A percentile compares a stretch with the other conserved stretches of the same genome.
Conservation (phyloP, 2,113 vertebrate genomes). For the Sinocyclocheilus anophthalmus region DNA sequence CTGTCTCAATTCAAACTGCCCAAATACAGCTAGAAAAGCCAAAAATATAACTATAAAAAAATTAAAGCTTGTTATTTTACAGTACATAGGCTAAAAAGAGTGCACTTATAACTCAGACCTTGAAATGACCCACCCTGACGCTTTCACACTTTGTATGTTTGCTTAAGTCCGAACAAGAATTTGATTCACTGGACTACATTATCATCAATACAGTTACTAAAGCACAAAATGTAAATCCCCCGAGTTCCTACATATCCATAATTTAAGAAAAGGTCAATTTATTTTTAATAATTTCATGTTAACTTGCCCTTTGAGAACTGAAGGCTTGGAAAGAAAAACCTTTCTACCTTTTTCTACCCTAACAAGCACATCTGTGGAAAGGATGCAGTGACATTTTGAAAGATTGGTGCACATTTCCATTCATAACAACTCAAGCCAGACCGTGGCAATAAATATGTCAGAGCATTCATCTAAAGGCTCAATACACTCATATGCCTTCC, state of each 20-base stretch:
- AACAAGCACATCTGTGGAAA: slow-evolving; percentile 17
- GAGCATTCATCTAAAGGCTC: slow-evolving; percentile 5
- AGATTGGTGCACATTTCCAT: slow-evolving; percentile 4
- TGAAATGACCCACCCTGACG: not conserved
- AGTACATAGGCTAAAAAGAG: not conserved
- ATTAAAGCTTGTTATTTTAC: not conserved
- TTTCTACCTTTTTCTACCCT: not conserved
- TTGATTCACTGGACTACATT: not conserved
- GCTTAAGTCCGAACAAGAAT: slow-evolving; percentile 7
- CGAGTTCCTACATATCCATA: not conserved
- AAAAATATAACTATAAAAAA: not conserved
- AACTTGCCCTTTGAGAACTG: not conserved
- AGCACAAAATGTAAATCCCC: slow-evolving; percentile 5
- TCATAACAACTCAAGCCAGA: slow-evolving; percentile 17
- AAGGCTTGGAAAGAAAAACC: not conserved
- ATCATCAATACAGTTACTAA: not conserved
- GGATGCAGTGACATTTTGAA: not conserved
- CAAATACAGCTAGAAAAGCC: not conserved
- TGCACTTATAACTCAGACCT: not conserved
- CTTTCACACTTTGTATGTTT: slow-evolving; percentile 5
- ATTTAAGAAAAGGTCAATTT: not conserved
- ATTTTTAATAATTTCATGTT: slow-evolving; percentile 8
- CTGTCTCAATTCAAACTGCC: not conserved
- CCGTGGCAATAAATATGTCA: slow-evolving; percentile 19
- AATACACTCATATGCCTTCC: not conserved